These are phyloP conservation scores for Sebastes hopkinsi DNA, from an alignment of 2,797 vertebrate genomes.

Conservation along the genomic window DNA sequence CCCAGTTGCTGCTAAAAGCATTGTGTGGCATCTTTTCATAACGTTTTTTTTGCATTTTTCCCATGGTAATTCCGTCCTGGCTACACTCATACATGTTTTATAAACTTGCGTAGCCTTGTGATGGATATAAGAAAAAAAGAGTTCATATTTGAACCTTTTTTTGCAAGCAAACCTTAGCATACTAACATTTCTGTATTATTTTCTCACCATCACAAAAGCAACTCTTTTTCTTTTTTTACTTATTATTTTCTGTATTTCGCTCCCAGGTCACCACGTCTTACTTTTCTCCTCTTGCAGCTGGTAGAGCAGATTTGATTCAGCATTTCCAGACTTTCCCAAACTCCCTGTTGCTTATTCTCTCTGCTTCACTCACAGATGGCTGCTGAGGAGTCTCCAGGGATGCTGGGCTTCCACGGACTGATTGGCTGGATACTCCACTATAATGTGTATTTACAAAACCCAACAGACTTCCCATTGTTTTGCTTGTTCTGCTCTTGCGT, in stretches of 20 bases:
- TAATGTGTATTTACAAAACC: conserved; percentile 35
- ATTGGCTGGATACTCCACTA: conserved; percentile 34
- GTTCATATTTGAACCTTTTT: conserved; percentile 5
- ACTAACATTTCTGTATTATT: conserved; percentile 4
- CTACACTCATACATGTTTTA: conserved; percentile 33
- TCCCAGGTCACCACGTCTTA: conserved; percentile 27
- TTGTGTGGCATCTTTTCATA: not conserved
- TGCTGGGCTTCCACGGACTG: conserved; percentile 1
- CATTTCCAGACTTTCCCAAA: conserved; percentile 53
- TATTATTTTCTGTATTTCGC: conserved; percentile 21
- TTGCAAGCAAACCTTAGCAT: conserved; percentile 9
- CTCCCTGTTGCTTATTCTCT: conserved; percentile 56
- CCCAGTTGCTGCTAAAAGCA: not conserved
- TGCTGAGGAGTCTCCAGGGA: conserved; percentile 61
- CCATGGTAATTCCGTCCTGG: conserved; percentile 13
- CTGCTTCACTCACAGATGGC: conserved; percentile 53
- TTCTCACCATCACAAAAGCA: conserved; percentile 16
- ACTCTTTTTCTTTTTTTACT: not conserved
- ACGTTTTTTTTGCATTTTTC: conserved; percentile 23
- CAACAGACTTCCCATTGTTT: conserved; percentile 14
- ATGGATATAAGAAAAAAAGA: not conserved
- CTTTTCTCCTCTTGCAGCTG: conserved; percentile 60
- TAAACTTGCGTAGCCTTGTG: conserved; percentile 8
- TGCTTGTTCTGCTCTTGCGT: not conserved
- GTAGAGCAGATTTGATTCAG: conserved; percentile 72